Evolutionary conservation across 2,113 vertebrate species (phyloP).

Genomic region (Equus quagga): DNA sequence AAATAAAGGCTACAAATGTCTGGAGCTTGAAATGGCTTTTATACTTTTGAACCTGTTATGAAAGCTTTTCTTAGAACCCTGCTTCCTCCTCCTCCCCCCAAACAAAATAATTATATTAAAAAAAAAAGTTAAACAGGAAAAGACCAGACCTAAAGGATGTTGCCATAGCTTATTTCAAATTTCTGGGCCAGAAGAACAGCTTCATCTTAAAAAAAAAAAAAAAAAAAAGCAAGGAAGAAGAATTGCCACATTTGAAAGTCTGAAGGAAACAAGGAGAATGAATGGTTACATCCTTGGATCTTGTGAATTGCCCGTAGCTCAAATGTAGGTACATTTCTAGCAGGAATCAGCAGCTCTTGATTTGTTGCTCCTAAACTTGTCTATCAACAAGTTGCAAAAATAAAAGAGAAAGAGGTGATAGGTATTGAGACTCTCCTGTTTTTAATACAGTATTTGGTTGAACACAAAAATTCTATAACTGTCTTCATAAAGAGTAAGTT

Average conservation of each 20-base stretch:
- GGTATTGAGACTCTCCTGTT: background rate
- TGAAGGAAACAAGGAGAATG: slow-evolving; percentile 74
- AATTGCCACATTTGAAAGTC: slow-evolving; percentile 63
- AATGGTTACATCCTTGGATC: slow-evolving; percentile 59
- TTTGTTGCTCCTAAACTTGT: slow-evolving; percentile 68
- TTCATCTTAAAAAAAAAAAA: background rate
- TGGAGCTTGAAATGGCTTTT: slow-evolving; percentile 86
- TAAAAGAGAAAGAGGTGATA: slow-evolving; percentile 51
- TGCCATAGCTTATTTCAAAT: slow-evolving; percentile 79
- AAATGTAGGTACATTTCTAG: slow-evolving; percentile 21
- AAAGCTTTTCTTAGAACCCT: slow-evolving; percentile 86
- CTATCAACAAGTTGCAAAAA: slow-evolving; percentile 57
- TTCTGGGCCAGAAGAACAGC: slow-evolving; percentile 76
- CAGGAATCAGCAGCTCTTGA: slow-evolving; percentile 21
- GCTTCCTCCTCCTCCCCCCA: slow-evolving; percentile 68
- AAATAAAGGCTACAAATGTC: slow-evolving; percentile 86
- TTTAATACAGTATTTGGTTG: slow-evolving; percentile 55
- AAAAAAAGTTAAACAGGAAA: slow-evolving; percentile 74
- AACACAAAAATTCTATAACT: slow-evolving; percentile 38
- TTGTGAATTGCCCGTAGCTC: slow-evolving; percentile 49
- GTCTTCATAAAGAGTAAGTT: slow-evolving; percentile 47
- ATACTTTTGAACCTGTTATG: slow-evolving; percentile 86
- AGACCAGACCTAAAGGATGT: slow-evolving; percentile 74
- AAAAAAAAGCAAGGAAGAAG: slow-evolving; percentile 43
- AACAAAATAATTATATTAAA: slow-evolving; percentile 75